Evolutionary conservation across 2,888 invertebrate species (phyloP).

Genomic region (Agrochola circellaris): DNA sequence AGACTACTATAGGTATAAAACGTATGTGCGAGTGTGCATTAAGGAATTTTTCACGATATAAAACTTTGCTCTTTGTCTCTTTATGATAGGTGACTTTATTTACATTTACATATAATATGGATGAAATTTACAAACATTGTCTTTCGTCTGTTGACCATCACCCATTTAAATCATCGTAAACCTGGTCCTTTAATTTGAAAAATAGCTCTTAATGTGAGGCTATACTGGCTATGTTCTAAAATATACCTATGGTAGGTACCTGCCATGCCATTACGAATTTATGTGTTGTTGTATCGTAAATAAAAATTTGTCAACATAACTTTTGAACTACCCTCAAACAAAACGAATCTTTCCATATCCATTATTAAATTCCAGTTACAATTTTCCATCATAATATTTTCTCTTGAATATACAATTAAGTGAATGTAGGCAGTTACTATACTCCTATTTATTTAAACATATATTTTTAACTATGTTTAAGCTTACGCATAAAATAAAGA

Average conservation of each 20-base stretch:
- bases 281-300: neutral
- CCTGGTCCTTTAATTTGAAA: neutral
- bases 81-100: slow-evolving; percentile 29
- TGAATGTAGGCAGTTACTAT: neutral
- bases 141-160: neutral
- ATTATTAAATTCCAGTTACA: neutral
- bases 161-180: slow-evolving; percentile 4
- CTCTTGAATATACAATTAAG: neutral
- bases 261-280: neutral
- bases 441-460: neutral
- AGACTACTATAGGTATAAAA: slow-evolving; percentile 67
- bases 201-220: neutral
- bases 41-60: slow-evolving; percentile 67
- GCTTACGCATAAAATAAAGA: slow-evolving; percentile 27
- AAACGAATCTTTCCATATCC: neutral
- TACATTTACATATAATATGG: neutral
- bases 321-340: slow-evolving; percentile 38
- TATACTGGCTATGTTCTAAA: neutral
- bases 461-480: neutral
- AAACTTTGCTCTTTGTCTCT: slow-evolving; percentile 61
- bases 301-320: neutral
- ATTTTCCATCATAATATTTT: neutral
- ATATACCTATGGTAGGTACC: neutral
- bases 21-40: slow-evolving; percentile 67
- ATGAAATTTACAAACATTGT: slow-evolving; percentile 13